Evolutionary conservation across 1,140 invertebrate species (phyloP).

Genomic region (Penaeus vannamei): DNA sequence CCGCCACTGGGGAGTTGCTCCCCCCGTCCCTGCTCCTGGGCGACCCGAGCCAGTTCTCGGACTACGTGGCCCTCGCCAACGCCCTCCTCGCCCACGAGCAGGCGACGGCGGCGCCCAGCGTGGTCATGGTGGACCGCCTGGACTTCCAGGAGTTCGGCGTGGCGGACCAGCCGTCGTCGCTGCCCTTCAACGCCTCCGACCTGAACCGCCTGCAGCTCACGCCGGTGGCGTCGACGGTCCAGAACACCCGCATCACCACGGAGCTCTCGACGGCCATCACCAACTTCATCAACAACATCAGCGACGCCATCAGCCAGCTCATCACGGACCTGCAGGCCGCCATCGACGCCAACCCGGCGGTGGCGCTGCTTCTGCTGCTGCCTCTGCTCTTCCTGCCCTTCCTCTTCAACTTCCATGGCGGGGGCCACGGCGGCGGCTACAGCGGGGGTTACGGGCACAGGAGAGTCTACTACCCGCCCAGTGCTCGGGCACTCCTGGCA

Average conservation of each 20-base stretch:
- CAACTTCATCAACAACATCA: constrained; percentile 42
- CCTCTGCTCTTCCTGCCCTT: constrained; percentile 49
- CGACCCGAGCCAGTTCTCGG: constrained; percentile 31
- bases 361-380: constrained; percentile 44
- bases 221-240: neutral
- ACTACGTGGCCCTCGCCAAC: constrained; percentile 17
- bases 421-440: neutral
- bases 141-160: constrained; percentile 23
- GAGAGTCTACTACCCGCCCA: neutral
- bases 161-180: neutral
- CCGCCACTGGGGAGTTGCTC: neutral
- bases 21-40: constrained; percentile 7
- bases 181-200: neutral
- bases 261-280: constrained; percentile 46
- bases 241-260: constrained; percentile 23
- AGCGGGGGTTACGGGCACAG: constrained; percentile 44
- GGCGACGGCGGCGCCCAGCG: neutral
- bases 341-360: constrained; percentile 36
- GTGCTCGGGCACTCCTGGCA: neutral
- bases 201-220: neutral
- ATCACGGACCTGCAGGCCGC: constrained; percentile 44
- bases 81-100: neutral
- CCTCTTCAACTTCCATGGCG: neutral
- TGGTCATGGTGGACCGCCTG: neutral
- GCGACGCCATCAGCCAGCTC: constrained; percentile 33